These are phyloP conservation scores for Pseudoips prasinana DNA, from an alignment of 2,888 invertebrate genomes.

Conservation along the genomic window DNA sequence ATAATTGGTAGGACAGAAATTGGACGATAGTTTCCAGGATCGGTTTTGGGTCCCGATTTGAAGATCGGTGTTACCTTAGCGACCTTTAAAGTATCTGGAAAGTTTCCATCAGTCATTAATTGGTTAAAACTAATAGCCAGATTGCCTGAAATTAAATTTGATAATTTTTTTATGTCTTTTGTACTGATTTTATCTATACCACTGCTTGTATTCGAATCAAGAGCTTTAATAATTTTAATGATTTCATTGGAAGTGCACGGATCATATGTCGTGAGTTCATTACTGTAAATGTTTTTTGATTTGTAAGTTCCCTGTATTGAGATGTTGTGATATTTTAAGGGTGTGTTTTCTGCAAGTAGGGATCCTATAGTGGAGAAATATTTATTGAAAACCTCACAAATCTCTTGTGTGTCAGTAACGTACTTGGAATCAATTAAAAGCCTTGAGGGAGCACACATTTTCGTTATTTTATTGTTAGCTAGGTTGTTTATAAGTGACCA, in stretches of 20 bases:
- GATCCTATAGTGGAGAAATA: slow-evolving; percentile 6
- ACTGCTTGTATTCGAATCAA: slow-evolving; percentile 2
- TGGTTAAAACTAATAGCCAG: slow-evolving; percentile 1
- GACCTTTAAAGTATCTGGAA: not conserved
- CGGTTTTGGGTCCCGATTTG: not conserved
- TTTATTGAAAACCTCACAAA: slow-evolving; percentile 3
- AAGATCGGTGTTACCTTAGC: not conserved
- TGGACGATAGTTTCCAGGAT: not conserved
- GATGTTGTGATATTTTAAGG: not conserved
- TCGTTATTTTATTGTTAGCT: slow-evolving; percentile 2
- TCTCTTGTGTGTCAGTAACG: not conserved
- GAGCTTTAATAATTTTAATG: not conserved
- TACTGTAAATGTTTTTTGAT: not conserved
- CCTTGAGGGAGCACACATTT: slow-evolving; percentile 4
- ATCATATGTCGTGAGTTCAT: not conserved
- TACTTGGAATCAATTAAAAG: not conserved
- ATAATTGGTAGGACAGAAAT: not conserved
- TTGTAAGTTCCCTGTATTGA: not conserved
- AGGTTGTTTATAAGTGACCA: slow-evolving; percentile 4
- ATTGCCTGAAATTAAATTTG: not conserved
- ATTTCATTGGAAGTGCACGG: not conserved
- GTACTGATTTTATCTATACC: slow-evolving; percentile 3
- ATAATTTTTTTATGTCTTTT: slow-evolving; percentile 3
- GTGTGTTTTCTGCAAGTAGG: slow-evolving; percentile 2
- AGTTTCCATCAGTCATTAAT: not conserved